These are phyloP conservation scores for Aspidoscelis tigris DNA, from an alignment of 2,113 vertebrate genomes.

Conservation along the genomic window DNA sequence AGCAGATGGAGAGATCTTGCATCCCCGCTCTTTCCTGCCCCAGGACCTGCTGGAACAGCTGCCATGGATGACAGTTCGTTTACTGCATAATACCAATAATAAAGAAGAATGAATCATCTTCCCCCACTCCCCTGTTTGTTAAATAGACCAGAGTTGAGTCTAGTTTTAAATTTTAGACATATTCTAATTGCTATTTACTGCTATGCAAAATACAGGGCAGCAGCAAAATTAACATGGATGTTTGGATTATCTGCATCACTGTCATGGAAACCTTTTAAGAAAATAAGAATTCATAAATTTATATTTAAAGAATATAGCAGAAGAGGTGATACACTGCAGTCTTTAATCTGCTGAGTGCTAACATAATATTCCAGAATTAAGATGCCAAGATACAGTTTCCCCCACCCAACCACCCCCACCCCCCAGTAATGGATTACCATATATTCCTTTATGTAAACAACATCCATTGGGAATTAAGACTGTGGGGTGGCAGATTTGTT, in stretches of 20 bases:
- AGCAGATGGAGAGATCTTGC: background rate
- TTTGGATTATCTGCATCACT: constrained; percentile 22
- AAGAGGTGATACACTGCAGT: background rate
- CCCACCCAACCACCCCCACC: too few relatives aligned
- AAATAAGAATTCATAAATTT: constrained; percentile 26
- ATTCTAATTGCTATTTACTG: constrained; percentile 14
- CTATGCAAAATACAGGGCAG: constrained; percentile 30
- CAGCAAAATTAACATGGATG: constrained; percentile 24
- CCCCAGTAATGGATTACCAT: constrained; percentile 5
- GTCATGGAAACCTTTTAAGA: constrained; percentile 17
- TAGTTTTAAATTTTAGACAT: constrained; percentile 31
- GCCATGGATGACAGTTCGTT: too few relatives aligned
- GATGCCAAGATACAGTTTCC: background rate
- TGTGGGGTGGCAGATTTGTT: constrained; percentile 28
- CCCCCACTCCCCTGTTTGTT: background rate
- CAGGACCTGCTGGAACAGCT: background rate
- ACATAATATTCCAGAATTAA: constrained; percentile 10
- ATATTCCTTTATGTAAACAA: constrained; percentile 29
- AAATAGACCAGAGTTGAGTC: constrained; percentile 33
- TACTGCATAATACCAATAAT: background rate
- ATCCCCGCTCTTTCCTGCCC: background rate
- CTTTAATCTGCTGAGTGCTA: constrained; percentile 2
- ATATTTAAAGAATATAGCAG: background rate
- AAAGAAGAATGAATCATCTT: constrained; percentile 15
- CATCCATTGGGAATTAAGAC: constrained; percentile 31